A percentile compares a stretch with the other conserved stretches of the same genome.
Evolutionary conservation across 2,888 invertebrate genomes (phyloP).

Genomic region (Vandiemenella viatica): DNA sequence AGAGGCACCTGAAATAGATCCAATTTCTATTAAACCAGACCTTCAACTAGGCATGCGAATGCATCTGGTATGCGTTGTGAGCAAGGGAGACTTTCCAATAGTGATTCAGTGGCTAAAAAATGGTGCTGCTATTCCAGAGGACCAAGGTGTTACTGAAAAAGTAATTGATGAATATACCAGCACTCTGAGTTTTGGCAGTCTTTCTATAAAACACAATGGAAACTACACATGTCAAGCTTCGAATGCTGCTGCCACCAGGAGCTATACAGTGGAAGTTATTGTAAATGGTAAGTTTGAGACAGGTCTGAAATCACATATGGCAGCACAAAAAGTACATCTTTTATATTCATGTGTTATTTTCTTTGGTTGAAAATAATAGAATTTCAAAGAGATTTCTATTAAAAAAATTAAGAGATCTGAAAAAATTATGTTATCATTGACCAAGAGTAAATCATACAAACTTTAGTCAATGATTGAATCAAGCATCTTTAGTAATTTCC

Average conservation of each 20-base stretch:
- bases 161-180: conserved; percentile 22
- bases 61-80: conserved; percentile 29
- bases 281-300: conserved; percentile 32
- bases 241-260: conserved; percentile 23
- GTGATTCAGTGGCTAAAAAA: conserved; percentile 30
- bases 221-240: conserved; percentile 26
- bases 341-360: no score
- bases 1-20: conserved; percentile 15
- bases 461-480: no score
- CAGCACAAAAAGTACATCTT: no score
- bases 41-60: conserved; percentile 26
- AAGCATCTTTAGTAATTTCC: no score
- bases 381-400: no score
- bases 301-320: no score
- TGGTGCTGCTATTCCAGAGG: conserved; percentile 24
- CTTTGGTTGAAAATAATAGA: no score
- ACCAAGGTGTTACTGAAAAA: conserved; percentile 17
- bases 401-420: no score
- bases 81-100: conserved; percentile 32
- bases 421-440: no score
- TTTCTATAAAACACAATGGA: conserved; percentile 21
- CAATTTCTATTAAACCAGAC: conserved; percentile 16
- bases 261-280: conserved; percentile 26
- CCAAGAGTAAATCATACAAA: no score
- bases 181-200: conserved; percentile 20